Base-by-base conservation (phyloP, 2,797 vertebrate species). In the Manis javanica region DNA sequence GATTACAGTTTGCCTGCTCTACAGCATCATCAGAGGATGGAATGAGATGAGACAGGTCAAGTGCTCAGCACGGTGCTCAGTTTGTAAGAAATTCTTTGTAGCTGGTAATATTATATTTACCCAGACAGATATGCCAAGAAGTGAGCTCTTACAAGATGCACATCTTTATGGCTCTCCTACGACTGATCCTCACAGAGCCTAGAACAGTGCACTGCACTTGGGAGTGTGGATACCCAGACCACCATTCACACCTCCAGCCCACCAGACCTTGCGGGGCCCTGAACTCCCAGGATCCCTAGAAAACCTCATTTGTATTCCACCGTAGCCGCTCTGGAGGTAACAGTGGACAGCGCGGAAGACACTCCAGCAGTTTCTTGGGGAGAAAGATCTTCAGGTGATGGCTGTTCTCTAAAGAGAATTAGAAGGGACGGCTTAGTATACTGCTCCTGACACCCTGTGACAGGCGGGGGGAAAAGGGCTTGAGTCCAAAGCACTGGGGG, bases 241-340 rank as follows among this genome's bases (percentile, higher is more conserved):
- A 68, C 64, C 55, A 53, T 24, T 78, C 24, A n/a, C 53, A 46
- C 37, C 34, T 87, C 77, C 39, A 31, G 69, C 81, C 87, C 78
- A 13, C 42, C 82, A 91, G 87, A 37, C 5, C 64, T 75, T 89
- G 53, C 81, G 53, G 14, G 15, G 53, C 53, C 90, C 85, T 13
- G 61, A 34, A 13, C 53, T 37, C 87, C 94, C 84, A 39, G 14
- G n/a, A 12, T 93, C 95, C 97, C 79, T 82, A 53, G 86, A 79
- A 87, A 95, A 99, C 99, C 99, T 99, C 99, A 14, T 99, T 99
- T 68, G 99, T 99, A 98, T 99, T 99, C 99, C 99, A 99, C 68
- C 99, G 98, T 42, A 99, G 99, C 11, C 99, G 98, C 98, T 99
- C 99, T 78, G 98, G 99, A 31, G 99, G 99, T 86, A 99, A 94